A percentile compares a stretch with the other conserved stretches of the same genome.
phyloP scores from a whole-genome alignment of 2,113 vertebrate genomes.

The Poeciliopsis occidentalis region DNA sequence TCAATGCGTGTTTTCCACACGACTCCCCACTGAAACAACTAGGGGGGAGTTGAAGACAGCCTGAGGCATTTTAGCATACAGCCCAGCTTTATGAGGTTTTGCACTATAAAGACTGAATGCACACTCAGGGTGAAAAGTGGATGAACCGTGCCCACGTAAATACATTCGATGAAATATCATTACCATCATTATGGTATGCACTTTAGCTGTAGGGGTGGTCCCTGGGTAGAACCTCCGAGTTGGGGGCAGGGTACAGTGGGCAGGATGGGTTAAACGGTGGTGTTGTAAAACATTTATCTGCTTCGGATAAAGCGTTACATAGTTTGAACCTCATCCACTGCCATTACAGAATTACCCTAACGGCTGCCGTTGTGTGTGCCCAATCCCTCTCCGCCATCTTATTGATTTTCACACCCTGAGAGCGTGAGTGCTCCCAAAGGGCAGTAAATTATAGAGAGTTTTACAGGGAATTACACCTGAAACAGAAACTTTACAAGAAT shows the following conservation, averaged over 20 bases:
- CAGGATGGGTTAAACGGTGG: slow-evolving; percentile 74
- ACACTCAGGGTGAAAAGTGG: slow-evolving; percentile 56
- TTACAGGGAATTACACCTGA: slow-evolving; percentile 96
- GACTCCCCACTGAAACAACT: slow-evolving; percentile 71
- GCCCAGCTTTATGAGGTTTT: slow-evolving; percentile 76
- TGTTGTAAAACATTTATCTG: slow-evolving; percentile 81
- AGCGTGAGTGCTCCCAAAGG: slow-evolving; percentile 82
- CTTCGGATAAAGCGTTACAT: slow-evolving; percentile 74
- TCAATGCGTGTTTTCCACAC: slow-evolving; percentile 77
- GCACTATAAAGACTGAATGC: slow-evolving; percentile 72
- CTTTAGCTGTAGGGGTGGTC: slow-evolving; percentile 47
- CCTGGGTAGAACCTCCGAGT: slow-evolving; percentile 31
- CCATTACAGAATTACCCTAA: slow-evolving; percentile 83
- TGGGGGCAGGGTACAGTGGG: slow-evolving; percentile 40
- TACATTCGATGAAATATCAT: slow-evolving; percentile 14
- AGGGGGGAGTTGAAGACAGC: slow-evolving; percentile 49
- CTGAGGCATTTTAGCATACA: slow-evolving; percentile 50
- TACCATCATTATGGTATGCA: slow-evolving; percentile 32
- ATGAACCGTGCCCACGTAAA: slow-evolving; percentile 31
- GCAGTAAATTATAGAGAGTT: slow-evolving; percentile 92
- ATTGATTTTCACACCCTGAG: slow-evolving; percentile 80
- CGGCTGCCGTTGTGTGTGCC: slow-evolving; percentile 63
- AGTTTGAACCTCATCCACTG: slow-evolving; percentile 66
- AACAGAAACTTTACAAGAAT: slow-evolving; percentile 93
- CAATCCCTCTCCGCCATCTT: slow-evolving; percentile 66